Base-by-base conservation (phyloP, 2,113 vertebrate genomes). In the Thryonomys swinderianus region DNA sequence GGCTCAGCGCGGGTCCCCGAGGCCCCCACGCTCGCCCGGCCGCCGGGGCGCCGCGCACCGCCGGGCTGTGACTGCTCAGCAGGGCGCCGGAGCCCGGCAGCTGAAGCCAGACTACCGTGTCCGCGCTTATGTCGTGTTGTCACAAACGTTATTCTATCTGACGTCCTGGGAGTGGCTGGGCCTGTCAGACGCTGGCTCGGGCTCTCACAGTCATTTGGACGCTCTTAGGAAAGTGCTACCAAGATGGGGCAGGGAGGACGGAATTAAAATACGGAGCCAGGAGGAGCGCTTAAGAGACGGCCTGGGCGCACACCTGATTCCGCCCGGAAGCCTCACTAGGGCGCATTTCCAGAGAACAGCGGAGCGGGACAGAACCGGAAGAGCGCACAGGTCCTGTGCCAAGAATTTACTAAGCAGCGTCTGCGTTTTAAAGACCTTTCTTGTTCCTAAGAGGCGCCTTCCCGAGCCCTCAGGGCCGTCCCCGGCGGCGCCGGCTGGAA, bases 401-500 rank as follows among this genome's bases (percentile, higher is more conserved):
- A 73, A 81, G 32, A 37, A 83, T 48, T 88, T 78, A 82, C 45
- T 13, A 88, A n/a, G 27, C 30, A 51, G 51, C 62, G 61, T 90
- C 51, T 96, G 14, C 74, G 30, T 67, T 92, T 57, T 37, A 94
- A 94, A 74, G 30, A 67, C 76, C 3, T 59, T 95, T 88, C 21
- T 86, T 45, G 57, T 90, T 88, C 48, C 67, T 30, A 74, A 27
- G 9, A 93, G 64, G 62, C 87, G 45, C 85, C 45, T 13, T 95
- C 30, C 14, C 73, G 30, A 14, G 1, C 16, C 30, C 82, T 82
- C 48, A 76, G 37, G 34, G 25, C 57, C 62, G 3, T 40, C n/a
- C 18, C 0, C 10, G 25, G 25, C 23, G 74, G 83, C 67, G 18
- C 12, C 48, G 83, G 27, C 27, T 82, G 18, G 13, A 23, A 66